Percentiles rank a stretch among this genome's conserved stretches.
Evolutionary conservation across 2,888 invertebrate species (phyloP).

Genomic region (Lasius fuliginosus): DNA sequence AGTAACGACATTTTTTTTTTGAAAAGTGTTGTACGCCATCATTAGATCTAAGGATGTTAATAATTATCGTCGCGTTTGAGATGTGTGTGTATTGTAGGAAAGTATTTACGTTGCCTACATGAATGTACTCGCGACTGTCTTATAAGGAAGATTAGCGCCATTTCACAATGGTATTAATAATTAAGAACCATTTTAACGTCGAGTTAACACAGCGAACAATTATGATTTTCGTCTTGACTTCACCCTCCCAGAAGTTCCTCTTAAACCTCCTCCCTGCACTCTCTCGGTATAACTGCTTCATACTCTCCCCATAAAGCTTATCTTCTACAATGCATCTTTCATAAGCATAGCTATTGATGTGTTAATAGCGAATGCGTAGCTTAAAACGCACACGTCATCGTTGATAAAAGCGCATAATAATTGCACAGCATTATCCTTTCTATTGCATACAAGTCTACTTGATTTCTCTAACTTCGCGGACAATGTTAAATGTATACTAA

Average conservation of each 20-base stretch:
- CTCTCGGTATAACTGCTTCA: constrained; percentile 26
- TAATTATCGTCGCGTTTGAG: constrained; percentile 32
- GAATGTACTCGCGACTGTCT: constrained; percentile 36
- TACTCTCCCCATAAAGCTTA: constrained; percentile 37
- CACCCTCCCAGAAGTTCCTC: constrained; percentile 44
- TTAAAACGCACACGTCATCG: constrained; percentile 35
- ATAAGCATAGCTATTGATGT: constrained; percentile 44
- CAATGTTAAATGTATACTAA: constrained; percentile 5
- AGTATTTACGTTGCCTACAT: constrained; percentile 41
- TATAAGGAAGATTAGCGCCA: constrained; percentile 41
- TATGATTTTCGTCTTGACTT: constrained; percentile 61
- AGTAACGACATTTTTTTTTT: constrained; percentile 5
- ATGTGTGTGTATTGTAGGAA: constrained; percentile 29
- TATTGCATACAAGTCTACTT: background rate
- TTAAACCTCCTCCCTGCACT: constrained; percentile 8
- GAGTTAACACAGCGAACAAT: constrained; percentile 55
- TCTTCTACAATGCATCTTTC: constrained; percentile 53
- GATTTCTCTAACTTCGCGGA: background rate
- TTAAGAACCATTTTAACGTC: constrained; percentile 59
- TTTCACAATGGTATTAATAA: constrained; percentile 54
- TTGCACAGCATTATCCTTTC: constrained; percentile 28
- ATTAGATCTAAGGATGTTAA: constrained; percentile 36
- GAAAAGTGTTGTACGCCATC: constrained; percentile 1
- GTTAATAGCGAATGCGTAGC: constrained; percentile 32
- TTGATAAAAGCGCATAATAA: constrained; percentile 44